Evolutionary conservation across 2,113 vertebrate genomes (phyloP), one percentile per base, ranked within the genome.

Genomic region (Okapia johnstoni): DNA sequence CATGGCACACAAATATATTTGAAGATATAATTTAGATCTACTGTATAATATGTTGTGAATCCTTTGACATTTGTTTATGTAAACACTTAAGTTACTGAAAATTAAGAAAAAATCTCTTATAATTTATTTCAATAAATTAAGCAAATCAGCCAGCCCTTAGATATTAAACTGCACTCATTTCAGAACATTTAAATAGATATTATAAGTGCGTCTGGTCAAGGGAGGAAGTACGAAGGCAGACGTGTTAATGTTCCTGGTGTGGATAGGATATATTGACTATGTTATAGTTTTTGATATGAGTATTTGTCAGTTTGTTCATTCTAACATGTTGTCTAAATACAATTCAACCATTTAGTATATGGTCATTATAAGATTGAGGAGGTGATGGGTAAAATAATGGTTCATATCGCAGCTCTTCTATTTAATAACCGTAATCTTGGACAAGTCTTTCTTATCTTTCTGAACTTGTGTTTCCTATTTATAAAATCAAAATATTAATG

Each of bases 11-110:
- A 66, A 30, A 91, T 83, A 48, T 73, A 80, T 88, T 61, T 94
- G 66, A 83, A 93, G 60, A 33, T 96, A 28, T 52, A 83, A 50
- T 96, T 57, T 93, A 96, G 36, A 93, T 85, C 13, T 88, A 16
- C 19, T 52, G 14, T 92, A 52, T 46, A 87, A 92, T 85, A n/a
- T 54, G 28, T 52, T 93, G 1, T 85, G 54, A 96, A 21, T 91
- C 30, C 12, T 97, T 93, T 97, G 26, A 94, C 25, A 86, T 94
- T 77, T 73, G 7, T 94, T 97, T 93, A 81, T 11, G 94, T 57
- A 61, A 97, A 87, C 12, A 76, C 16, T 73, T 85, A 66, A 57
- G 57, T 55, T 95, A 30, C 52, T 96, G 52, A 94, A 95, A 90
- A 96, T 87, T 96, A 94, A 90, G 48, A 84, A 46, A 63, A 93